Evolutionary conservation across 1,140 invertebrate species (phyloP).

Genomic region (Melitaea cinxia): DNA sequence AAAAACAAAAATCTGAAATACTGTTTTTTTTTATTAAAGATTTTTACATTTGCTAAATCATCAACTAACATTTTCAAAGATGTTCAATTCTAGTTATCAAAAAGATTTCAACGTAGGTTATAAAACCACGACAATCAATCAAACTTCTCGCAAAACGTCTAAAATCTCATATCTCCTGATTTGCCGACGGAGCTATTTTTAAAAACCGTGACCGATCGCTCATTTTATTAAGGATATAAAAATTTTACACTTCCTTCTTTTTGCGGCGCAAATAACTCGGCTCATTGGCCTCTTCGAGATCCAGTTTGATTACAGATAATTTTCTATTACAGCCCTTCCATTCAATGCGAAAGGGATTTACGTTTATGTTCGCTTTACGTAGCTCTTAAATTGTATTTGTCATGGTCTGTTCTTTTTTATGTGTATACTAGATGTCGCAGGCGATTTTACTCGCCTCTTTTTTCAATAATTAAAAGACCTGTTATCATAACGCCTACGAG

Average conservation of each 20-base stretch:
- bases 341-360: conserved; percentile 12
- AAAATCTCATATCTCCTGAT: conserved; percentile 11
- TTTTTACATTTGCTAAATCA: too few species aligned
- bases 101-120: neutral
- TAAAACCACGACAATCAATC: neutral
- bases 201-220: conserved; percentile 18
- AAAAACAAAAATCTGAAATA: too few species aligned
- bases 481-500: too few species aligned
- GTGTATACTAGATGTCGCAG: too few species aligned
- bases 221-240: conserved; percentile 54
- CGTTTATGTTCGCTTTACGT: conserved; percentile 14
- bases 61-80: too few species aligned
- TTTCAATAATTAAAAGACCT: too few species aligned
- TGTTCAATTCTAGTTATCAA: neutral
- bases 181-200: conserved; percentile 8
- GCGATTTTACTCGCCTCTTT: too few species aligned
- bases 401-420: neutral
- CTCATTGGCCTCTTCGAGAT: conserved; percentile 32
- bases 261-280: conserved; percentile 36
- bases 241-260: conserved; percentile 48
- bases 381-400: conserved; percentile 4
- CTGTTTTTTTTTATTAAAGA: too few species aligned
- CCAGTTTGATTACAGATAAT: conserved; percentile 37
- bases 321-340: conserved; percentile 29
- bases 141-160: conserved; percentile 7